Evolutionary conservation across 2,888 invertebrate species (phyloP), one percentile per base, ranked within the genome.

Genomic region (Dione vanillae): DNA sequence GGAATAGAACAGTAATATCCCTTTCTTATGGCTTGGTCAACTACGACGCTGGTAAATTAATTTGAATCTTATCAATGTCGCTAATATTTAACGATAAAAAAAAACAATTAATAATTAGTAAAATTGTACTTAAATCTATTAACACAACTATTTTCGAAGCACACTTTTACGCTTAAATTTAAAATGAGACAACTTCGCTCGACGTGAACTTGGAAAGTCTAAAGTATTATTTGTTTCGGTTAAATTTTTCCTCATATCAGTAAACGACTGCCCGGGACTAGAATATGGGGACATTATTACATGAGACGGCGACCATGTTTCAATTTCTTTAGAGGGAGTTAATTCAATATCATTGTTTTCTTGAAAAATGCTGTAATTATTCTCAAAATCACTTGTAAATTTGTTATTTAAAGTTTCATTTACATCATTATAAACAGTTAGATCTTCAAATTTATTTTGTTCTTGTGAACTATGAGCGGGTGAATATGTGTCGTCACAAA

Each of bases 291-390:
- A n/a, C 40, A 9, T 79, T 45, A 84, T 80, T 72, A 73, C 64
- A 11, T 16, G 74, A 8, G 82, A 77, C 65, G 88, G 77, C 47
- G 78, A 82, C 87, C 88, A 89, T 6, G 85, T 87, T 80, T 90
- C 89, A 64, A 86, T 81, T 80, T 87, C 84, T 58, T 79, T 82
- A 35, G 79, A 78, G 14, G 83, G 80, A 0, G 79, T 80, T 72
- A 82, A 73, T 64, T 67, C 69, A 19, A 49, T 10, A 45, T 64
- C 64, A 43, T 27, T 51, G 52, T 71, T 52, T 16, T 40, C 19
- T n/a, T 51, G 35, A 54, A 54, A 54, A 35, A 54, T n/a, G n/a
- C 12, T 16, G 1, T 54, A 12, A 12, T 49, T 61, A 35, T 19
- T 27, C 10, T 54, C 37, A 37, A 40, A 43, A 27, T 41, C 68